Evolutionary conservation across 2,888 invertebrate genomes (phyloP).

Genomic region (Drosophila merina): DNA sequence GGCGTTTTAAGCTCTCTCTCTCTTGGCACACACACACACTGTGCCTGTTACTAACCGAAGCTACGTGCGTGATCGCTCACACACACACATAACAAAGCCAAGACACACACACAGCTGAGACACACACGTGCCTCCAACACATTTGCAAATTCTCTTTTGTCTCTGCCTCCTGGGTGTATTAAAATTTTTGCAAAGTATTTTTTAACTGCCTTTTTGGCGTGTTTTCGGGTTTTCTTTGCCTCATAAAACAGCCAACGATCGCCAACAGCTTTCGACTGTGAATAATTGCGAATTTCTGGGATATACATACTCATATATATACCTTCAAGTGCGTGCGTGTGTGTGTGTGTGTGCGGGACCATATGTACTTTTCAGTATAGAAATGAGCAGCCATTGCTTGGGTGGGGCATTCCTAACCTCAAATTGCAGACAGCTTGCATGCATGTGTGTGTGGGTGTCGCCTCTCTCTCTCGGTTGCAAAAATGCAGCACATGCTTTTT

Average conservation of each 20-base stretch:
- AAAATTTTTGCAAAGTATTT: slow-evolving; percentile 60
- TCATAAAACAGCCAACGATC: slow-evolving; percentile 70
- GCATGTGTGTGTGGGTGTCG: slow-evolving; percentile 50
- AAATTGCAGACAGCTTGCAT: slow-evolving; percentile 61
- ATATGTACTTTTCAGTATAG: slow-evolving; percentile 27
- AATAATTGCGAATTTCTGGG: slow-evolving; percentile 77
- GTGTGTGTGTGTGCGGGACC: background rate
- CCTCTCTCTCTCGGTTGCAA: slow-evolving; percentile 28
- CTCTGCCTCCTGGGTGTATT: slow-evolving; percentile 28
- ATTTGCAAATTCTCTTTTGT: slow-evolving; percentile 70
- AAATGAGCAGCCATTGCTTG: slow-evolving; percentile 73
- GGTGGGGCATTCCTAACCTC: slow-evolving; percentile 81
- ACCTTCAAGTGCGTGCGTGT: slow-evolving; percentile 36
- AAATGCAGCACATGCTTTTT: slow-evolving; percentile 69
- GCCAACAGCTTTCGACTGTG: slow-evolving; percentile 74
- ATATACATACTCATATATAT: slow-evolving; percentile 50
- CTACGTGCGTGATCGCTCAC: slow-evolving; percentile 67
- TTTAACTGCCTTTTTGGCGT: slow-evolving; percentile 60
- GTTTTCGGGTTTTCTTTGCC: slow-evolving; percentile 53
- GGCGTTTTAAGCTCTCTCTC: slow-evolving; percentile 64
- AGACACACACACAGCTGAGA: slow-evolving; percentile 29
- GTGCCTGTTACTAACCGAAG: slow-evolving; percentile 71
- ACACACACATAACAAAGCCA: slow-evolving; percentile 48
- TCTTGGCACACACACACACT: slow-evolving; percentile 7
- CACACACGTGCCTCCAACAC: slow-evolving; percentile 83